Base-by-base conservation (phyloP, 2,113 vertebrate genomes). In the Onychostoma macrolepis region DNA sequence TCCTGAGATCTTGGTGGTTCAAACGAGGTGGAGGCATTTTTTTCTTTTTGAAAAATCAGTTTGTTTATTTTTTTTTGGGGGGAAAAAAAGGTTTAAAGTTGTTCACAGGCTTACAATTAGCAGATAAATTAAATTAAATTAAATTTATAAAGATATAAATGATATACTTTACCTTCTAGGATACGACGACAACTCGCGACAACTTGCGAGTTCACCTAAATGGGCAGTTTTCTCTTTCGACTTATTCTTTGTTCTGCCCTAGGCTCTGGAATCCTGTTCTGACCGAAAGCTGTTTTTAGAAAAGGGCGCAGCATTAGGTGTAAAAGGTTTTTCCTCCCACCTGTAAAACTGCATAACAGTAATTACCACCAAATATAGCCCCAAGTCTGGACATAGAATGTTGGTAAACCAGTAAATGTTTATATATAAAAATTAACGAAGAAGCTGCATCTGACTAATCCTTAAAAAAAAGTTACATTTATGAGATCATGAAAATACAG, bases 11-110 rank as follows among this genome's bases (percentile, higher is more conserved):
- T 90, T 50, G 50, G 17, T 90, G 58, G 85, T 89, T 93, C 61
- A 90, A 92, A 24, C 90, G 93, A 0, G 92, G 91, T 24, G 80
- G 80, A 90, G 93, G 90, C 94, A 94, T 95, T 1, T 71, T 86
- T 17, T 36, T 58, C 53, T 8, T 21, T 61, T 24, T 9, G 7
- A 24, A 61, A n/a, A n/a, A 61, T n/a, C 56, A 1, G 56, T 53
- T 53, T 53, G 1, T 21, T 21, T 17, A 0, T 36, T 36, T n/a
- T n/a, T n/a, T n/a, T n/a, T n/a, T n/a, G n/a, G n/a, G n/a, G n/a
- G n/a, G n/a, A n/a, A 13, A 53, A 19, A 53, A 53, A 53, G 17
- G 15, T 50, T 17, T 17, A 17, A 50, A 53, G 26, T 19, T 12
- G 17, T 19, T 4, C 1, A 17, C 24, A 0, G 48, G 48, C 48